phyloP scores from a whole-genome alignment of 2,113 vertebrate genomes.

The Thymallus thymallus region DNA sequence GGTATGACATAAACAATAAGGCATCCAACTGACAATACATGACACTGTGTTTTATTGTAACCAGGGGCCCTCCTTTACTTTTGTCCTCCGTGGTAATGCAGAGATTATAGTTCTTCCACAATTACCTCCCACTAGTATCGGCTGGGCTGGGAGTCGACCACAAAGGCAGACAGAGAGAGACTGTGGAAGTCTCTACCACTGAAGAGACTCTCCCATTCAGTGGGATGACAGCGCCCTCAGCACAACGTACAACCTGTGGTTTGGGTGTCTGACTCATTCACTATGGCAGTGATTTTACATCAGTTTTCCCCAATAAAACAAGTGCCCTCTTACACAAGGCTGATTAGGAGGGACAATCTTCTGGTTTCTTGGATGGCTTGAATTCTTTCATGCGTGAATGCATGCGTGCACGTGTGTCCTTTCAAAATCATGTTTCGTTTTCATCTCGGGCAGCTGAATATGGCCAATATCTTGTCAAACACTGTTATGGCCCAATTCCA shows the following conservation, averaged over 20 bases:
- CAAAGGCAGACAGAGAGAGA: slow-evolving; percentile 25
- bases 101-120: neutral
- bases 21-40: neutral
- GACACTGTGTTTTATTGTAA: neutral
- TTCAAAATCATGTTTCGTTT: too few species aligned
- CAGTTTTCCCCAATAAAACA: slow-evolving; percentile 39
- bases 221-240: slow-evolving; percentile 36
- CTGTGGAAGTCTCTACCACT: neutral
- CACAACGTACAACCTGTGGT: slow-evolving; percentile 32
- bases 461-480: neutral
- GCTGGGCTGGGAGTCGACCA: neutral
- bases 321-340: slow-evolving; percentile 12
- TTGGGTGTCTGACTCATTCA: slow-evolving; percentile 48
- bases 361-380: slow-evolving; percentile 28
- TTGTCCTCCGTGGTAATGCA: neutral
- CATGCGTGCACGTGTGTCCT: neutral
- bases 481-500: too few species aligned
- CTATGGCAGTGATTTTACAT: slow-evolving; percentile 52
- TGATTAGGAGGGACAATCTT: neutral
- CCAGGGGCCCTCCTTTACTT: neutral
- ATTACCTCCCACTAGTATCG: neutral
- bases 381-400: slow-evolving; percentile 2
- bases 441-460: too few species aligned
- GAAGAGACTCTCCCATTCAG: slow-evolving; percentile 14
- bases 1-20: neutral